Evolutionary conservation across 2,888 invertebrate species (phyloP).

Genomic region (Scaptomyza caliginosa): DNA sequence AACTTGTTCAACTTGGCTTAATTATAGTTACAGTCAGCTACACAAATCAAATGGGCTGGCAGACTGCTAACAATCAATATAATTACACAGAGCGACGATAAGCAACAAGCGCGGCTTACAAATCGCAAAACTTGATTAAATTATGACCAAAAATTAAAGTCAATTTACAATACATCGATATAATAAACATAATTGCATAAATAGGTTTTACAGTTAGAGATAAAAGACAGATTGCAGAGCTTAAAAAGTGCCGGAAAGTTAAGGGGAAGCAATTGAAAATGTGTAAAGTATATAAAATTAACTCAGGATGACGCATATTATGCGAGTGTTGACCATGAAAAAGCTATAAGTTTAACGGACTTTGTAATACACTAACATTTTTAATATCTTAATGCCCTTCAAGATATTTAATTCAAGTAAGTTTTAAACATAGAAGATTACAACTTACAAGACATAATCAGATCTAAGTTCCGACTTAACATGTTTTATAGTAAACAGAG

Average conservation of each 20-base stretch:
- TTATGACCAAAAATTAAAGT: conserved; percentile 41
- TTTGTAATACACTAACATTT: neutral
- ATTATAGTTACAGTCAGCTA: conserved; percentile 39
- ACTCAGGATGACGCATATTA: neutral
- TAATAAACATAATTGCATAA: conserved; percentile 1
- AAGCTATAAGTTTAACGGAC: neutral
- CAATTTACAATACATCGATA: conserved; percentile 26
- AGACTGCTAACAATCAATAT: conserved; percentile 29
- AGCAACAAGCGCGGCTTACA: conserved; percentile 29
- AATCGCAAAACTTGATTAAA: conserved; percentile 48
- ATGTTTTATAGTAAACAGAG: conserved; percentile 2
- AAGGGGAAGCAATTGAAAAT: conserved; percentile 9
- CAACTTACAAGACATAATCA: too few relatives aligned
- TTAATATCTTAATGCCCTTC: neutral
- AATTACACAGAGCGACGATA: conserved; percentile 42
- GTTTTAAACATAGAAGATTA: too few relatives aligned
- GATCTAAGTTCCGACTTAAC: neutral
- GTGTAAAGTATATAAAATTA: neutral
- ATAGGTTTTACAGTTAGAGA: conserved; percentile 5
- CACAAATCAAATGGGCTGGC: conserved; percentile 48
- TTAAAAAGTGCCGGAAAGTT: neutral
- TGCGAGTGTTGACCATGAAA: neutral
- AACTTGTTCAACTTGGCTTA: conserved; percentile 42
- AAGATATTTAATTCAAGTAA: neutral
- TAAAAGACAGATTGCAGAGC: neutral